Conservation (phyloP, 2,797 vertebrate species). For the Scarus forsteni region DNA sequence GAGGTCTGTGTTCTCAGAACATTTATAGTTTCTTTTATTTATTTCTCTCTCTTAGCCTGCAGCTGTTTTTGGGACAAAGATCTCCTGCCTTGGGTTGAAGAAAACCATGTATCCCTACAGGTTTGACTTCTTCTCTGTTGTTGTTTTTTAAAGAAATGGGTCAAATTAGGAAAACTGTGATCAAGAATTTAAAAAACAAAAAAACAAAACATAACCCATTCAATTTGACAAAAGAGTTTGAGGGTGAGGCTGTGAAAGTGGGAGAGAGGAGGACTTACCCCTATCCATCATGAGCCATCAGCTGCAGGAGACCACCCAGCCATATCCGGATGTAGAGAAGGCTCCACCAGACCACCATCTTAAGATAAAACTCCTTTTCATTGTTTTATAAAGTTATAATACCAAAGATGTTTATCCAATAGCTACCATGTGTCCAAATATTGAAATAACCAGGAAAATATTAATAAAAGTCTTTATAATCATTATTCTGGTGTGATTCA, state of each 20-base stretch:
- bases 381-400: neutral
- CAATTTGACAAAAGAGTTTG: conserved; percentile 80
- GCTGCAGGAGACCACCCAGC: conserved; percentile 83
- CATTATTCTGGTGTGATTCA: no score
- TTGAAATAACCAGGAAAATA: no score
- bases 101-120: conserved; percentile 71
- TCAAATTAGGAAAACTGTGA: neutral
- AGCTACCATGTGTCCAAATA: no score
- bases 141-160: neutral
- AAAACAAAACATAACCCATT: neutral
- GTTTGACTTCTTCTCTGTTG: conserved; percentile 43
- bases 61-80: conserved; percentile 88
- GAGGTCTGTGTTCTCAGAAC: no score
- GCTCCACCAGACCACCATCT: conserved; percentile 88
- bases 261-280: conserved; percentile 81
- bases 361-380: conserved; percentile 83
- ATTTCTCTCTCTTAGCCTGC: conserved; percentile 81
- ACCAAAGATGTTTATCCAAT: no score
- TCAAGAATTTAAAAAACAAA: neutral
- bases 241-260: conserved; percentile 86
- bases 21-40: neutral
- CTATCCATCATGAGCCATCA: conserved; percentile 87
- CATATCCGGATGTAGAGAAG: conserved; percentile 82
- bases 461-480: no score
- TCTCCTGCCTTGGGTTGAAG: conserved; percentile 87